phyloP scores from a whole-genome alignment of 2,797 vertebrate species.

The Esox masquinongy region DNA sequence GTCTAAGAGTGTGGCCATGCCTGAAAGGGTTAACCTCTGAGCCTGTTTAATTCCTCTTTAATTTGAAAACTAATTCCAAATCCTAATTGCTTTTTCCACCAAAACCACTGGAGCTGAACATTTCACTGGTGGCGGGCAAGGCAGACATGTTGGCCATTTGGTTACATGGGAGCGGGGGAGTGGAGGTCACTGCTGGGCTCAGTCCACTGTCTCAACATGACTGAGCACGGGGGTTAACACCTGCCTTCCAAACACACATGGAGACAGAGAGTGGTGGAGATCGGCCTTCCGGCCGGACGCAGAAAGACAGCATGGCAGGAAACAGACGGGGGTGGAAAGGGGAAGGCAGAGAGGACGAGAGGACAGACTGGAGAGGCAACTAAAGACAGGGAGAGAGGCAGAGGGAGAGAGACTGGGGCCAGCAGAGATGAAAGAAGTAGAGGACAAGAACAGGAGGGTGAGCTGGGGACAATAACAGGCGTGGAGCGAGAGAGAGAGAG shows the following conservation, averaged over 20 bases:
- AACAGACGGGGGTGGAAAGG: not conserved
- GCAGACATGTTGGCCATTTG: slow-evolving; percentile 42
- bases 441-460: slow-evolving; percentile 14
- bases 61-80: slow-evolving; percentile 96
- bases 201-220: slow-evolving; percentile 50
- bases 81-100: slow-evolving; percentile 93
- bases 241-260: slow-evolving; percentile 49
- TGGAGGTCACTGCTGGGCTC: slow-evolving; percentile 44
- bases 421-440: slow-evolving; percentile 8
- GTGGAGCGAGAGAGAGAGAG: slow-evolving; percentile 24
- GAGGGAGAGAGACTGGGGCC: slow-evolving; percentile 36
- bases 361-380: slow-evolving; percentile 37
- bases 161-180: slow-evolving; percentile 33
- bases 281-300: not conserved
- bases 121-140: slow-evolving; percentile 81
- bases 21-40: slow-evolving; percentile 89
- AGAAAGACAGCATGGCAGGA: slow-evolving; percentile 24
- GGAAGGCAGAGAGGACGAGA: slow-evolving; percentile 30
- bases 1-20: slow-evolving; percentile 60
- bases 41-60: slow-evolving; percentile 90
- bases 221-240: slow-evolving; percentile 54
- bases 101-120: slow-evolving; percentile 91
- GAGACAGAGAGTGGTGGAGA: slow-evolving; percentile 1
- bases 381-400: not conserved
- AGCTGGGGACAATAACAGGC: not conserved